phyloP scores from a whole-genome alignment of 2,888 invertebrate species.

The Odontomyia ornata region DNA sequence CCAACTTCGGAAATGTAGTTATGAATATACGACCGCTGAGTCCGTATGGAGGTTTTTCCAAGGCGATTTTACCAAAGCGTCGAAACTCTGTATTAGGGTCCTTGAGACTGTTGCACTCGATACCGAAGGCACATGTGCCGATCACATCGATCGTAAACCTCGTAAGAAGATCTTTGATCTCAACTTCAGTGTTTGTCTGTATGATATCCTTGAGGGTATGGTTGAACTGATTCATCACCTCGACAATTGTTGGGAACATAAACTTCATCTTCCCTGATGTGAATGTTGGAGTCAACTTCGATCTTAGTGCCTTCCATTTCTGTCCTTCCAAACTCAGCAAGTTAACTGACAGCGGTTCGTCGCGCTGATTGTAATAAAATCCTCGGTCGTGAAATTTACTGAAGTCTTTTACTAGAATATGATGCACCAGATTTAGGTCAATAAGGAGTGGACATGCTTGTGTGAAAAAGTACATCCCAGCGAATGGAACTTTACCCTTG shows the following conservation, averaged over 20 bases:
- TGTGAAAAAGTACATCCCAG: slow-evolving; percentile 48
- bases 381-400: slow-evolving; percentile 56
- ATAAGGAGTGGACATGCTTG: slow-evolving; percentile 42
- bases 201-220: slow-evolving; percentile 51
- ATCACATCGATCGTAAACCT: slow-evolving; percentile 64
- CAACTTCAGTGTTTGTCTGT: slow-evolving; percentile 52
- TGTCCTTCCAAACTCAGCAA: slow-evolving; percentile 56
- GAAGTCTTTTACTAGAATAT: slow-evolving; percentile 56
- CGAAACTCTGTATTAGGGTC: slow-evolving; percentile 57
- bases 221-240: slow-evolving; percentile 52
- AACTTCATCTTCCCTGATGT: slow-evolving; percentile 63
- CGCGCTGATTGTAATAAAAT: slow-evolving; percentile 53
- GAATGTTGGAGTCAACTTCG: slow-evolving; percentile 62
- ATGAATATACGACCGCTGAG: too few species aligned
- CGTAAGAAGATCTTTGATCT: slow-evolving; percentile 54
- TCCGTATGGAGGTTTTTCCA: slow-evolving; percentile 39
- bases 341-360: slow-evolving; percentile 56
- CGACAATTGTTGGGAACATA: slow-evolving; percentile 57
- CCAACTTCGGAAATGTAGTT: too few species aligned
- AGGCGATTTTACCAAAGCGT: slow-evolving; percentile 47
- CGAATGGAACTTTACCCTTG: slow-evolving; percentile 44
- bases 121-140: slow-evolving; percentile 61
- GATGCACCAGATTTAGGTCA: slow-evolving; percentile 54
- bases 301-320: slow-evolving; percentile 62
- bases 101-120: slow-evolving; percentile 59